Evolutionary conservation across 2,888 invertebrate species (phyloP), one percentile per base, ranked within the genome.

Genomic region (Trilocha varians): DNA sequence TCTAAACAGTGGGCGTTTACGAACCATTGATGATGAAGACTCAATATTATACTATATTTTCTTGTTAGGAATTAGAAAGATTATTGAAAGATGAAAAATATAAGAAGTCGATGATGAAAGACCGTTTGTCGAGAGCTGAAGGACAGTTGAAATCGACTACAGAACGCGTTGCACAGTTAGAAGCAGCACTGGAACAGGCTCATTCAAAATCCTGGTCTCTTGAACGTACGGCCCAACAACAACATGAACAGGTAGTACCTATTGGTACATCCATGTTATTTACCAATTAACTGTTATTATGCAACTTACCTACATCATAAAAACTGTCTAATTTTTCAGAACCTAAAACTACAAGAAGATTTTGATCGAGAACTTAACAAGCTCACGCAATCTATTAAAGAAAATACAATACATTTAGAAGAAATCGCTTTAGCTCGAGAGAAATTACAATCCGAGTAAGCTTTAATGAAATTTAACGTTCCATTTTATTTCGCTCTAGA

Each of bases 371-470:
- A 84, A 55, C 55, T 85, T 5, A 64, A 55, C 34, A 74, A 67
- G 43, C 53, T 85, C 44, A 77, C 71, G 8, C 68, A 72, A 48
- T 78, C 75, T 2, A 75, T 83, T 15, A 60, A 53, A 48, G 69
- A 73, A 50, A 78, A 80, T 48, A 74, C 70, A 3, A 48, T 45
- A 9, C 69, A 78, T 52, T 65, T 84, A 36, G 73, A 78, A 55
- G 76, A 76, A 53, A 79, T 84, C 36, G 75, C 65, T 5, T 57
- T 62, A 9, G 74, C 74, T 44, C 73, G 82, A 11, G 71, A 73
- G 45, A 78, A 70, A 50, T 57, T 84, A 36, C 71, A 79, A 57
- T 32, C 53, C 2, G 84, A 84, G 84, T 85, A 62, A 69, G 71
- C 61, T 34, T 16, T 40, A 8, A 5, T 36, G 16, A 13, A 32